phyloP scores from a whole-genome alignment of 2,888 invertebrate genomes.

The Caenorhabditis macrosperma region DNA sequence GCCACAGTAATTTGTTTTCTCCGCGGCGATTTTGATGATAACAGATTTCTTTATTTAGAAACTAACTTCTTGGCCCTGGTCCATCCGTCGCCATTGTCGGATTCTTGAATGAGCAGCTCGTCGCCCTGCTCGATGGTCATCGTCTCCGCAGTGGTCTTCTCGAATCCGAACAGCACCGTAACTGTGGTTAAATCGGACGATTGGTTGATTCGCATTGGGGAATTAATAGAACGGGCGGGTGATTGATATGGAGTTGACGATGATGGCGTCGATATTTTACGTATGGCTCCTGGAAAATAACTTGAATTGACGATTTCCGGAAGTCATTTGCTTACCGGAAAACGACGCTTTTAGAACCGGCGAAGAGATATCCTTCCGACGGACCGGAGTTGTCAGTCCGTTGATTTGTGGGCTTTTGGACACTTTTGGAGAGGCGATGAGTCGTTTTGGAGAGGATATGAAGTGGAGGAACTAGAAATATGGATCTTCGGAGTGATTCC shows the following conservation, averaged over 20 bases:
- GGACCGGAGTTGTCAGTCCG: not conserved
- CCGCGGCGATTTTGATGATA: too few relatives aligned
- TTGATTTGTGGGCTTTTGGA: not conserved
- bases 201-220: conserved; percentile 82
- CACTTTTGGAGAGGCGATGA: conserved; percentile 23
- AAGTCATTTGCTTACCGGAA: conserved; percentile 7
- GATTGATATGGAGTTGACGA: not conserved
- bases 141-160: conserved; percentile 95
- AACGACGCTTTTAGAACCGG: conserved; percentile 31
- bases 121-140: conserved; percentile 96
- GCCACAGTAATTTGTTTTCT: too few relatives aligned
- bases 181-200: not conserved
- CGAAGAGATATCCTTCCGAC: conserved; percentile 41
- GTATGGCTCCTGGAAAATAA: conserved; percentile 7
- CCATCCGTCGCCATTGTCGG: conserved; percentile 80
- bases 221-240: conserved; percentile 16
- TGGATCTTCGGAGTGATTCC: not conserved
- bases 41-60: too few relatives aligned
- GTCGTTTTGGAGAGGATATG: conserved; percentile 25
- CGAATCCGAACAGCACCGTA: conserved; percentile 89
- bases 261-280: not conserved
- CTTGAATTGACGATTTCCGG: not conserved
- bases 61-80: conserved; percentile 53
- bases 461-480: conserved; percentile 29
- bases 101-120: conserved; percentile 92